Conservation (phyloP, 2,113 vertebrate genomes). For the Cathartes aura region DNA sequence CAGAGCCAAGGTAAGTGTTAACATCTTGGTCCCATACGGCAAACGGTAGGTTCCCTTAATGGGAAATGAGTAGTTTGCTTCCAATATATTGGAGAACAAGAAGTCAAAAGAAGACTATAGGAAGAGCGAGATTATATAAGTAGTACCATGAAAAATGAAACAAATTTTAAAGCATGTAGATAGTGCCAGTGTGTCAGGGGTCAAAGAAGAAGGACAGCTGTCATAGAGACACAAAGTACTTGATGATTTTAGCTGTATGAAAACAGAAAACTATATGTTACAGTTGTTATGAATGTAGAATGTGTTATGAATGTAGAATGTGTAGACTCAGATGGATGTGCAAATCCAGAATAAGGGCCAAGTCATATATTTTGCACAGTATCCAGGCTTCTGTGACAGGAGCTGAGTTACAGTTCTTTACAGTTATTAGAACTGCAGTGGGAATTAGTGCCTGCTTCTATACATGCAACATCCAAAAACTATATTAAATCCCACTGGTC, state of each 20-base stretch:
- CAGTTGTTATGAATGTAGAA: background rate
- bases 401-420: background rate
- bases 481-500: background rate
- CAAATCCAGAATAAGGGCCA: background rate
- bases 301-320: background rate
- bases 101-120: background rate
- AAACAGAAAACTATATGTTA: background rate
- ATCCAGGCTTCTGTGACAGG: background rate
- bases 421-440: background rate
- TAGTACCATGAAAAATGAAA: background rate
- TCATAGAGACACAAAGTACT: background rate
- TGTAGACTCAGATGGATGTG: background rate
- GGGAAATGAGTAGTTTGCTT: background rate
- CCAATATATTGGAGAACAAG: background rate
- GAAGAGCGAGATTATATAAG: background rate
- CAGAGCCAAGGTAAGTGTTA: background rate
- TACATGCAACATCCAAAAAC: background rate
- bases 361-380: background rate
- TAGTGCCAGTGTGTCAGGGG: background rate
- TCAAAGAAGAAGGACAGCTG: background rate
- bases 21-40: fast-evolving
- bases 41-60: background rate
- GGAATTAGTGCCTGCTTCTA: background rate
- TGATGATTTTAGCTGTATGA: background rate
- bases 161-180: background rate